A percentile compares a stretch with the other conserved stretches of the same genome.
Evolutionary conservation across 2,797 vertebrate species (phyloP).

Genomic region (Lepidocolaptes lacrymiger): DNA sequence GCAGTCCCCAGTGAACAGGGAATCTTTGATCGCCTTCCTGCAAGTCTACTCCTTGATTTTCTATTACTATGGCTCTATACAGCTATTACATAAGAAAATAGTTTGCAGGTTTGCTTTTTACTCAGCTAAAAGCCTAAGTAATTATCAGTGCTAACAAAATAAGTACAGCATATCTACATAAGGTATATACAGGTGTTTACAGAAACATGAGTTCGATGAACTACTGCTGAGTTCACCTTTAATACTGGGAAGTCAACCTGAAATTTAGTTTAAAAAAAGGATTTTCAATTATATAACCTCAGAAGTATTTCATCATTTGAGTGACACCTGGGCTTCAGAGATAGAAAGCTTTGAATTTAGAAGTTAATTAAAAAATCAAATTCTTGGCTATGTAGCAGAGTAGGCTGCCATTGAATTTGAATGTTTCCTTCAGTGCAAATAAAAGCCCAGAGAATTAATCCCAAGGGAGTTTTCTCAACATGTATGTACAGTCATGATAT

Average conservation of each 20-base stretch:
- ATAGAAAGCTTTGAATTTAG: slow-evolving; percentile 68
- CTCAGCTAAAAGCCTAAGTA: slow-evolving; percentile 72
- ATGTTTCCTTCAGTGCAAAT: slow-evolving; percentile 42
- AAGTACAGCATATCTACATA: slow-evolving; percentile 76
- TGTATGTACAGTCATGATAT: background rate
- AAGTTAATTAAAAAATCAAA: slow-evolving; percentile 44
- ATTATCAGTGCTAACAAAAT: slow-evolving; percentile 76
- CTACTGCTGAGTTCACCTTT: slow-evolving; percentile 14
- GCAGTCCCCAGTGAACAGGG: slow-evolving; percentile 57
- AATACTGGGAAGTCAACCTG: slow-evolving; percentile 40
- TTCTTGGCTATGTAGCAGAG: slow-evolving; percentile 22
- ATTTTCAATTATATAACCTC: slow-evolving; percentile 37
- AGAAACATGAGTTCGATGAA: slow-evolving; percentile 49
- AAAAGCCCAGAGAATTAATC: slow-evolving; percentile 50
- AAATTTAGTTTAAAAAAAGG: background rate
- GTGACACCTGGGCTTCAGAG: slow-evolving; percentile 55
- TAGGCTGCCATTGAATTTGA: slow-evolving; percentile 20
- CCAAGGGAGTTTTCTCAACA: slow-evolving; percentile 36
- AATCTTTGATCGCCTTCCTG: slow-evolving; percentile 10
- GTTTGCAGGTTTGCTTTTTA: slow-evolving; percentile 69
- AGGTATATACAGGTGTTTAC: slow-evolving; percentile 68
- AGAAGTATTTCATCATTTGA: slow-evolving; percentile 45
- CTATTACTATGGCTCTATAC: slow-evolving; percentile 76
- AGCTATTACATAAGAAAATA: slow-evolving; percentile 82
- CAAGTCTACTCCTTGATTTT: slow-evolving; percentile 70